These are phyloP conservation scores for Phthorimaea operculella DNA, from an alignment of 1,140 invertebrate species.

Conservation along the genomic window DNA sequence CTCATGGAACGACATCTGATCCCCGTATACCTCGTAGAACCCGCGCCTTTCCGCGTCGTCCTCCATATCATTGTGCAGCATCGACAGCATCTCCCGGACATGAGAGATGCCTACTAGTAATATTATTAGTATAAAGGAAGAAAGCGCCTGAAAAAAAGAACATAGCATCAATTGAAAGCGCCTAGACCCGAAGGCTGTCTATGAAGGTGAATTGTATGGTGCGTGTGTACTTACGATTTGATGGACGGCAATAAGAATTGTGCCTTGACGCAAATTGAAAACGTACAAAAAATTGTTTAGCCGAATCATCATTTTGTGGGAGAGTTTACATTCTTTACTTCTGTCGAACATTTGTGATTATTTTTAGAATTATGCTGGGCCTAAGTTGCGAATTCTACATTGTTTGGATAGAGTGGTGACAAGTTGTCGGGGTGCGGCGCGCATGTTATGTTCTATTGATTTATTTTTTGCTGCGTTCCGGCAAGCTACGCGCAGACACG, in stretches of 20 bases:
- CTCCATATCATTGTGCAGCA: slow-evolving; percentile 58
- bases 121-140: slow-evolving; percentile 55
- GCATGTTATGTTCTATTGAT: slow-evolving; percentile 56
- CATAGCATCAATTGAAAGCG: slow-evolving; percentile 4
- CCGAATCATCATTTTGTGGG: slow-evolving; percentile 56
- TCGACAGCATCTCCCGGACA: slow-evolving; percentile 52
- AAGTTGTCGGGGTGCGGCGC: slow-evolving; percentile 19
- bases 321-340: slow-evolving; percentile 53
- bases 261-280: slow-evolving; percentile 61
- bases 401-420: slow-evolving; percentile 26
- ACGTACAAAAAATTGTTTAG: slow-evolving; percentile 60
- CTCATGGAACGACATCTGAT: slow-evolving; percentile 44
- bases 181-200: too few relatives aligned
- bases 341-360: slow-evolving; percentile 57
- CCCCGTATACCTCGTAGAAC: slow-evolving; percentile 46
- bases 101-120: slow-evolving; percentile 56
- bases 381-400: slow-evolving; percentile 28
- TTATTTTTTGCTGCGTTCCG: slow-evolving; percentile 20
- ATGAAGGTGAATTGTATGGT: background rate
- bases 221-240: slow-evolving; percentile 51
- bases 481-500: slow-evolving; percentile 8
- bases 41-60: slow-evolving; percentile 54
- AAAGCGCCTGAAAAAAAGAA: slow-evolving; percentile 46
- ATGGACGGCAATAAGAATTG: slow-evolving; percentile 62
- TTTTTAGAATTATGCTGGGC: slow-evolving; percentile 28